A percentile compares a stretch with the other conserved stretches of the same genome.
Evolutionary conservation across 2,113 vertebrate species (phyloP).

Genomic region (Megalops atlanticus): DNA sequence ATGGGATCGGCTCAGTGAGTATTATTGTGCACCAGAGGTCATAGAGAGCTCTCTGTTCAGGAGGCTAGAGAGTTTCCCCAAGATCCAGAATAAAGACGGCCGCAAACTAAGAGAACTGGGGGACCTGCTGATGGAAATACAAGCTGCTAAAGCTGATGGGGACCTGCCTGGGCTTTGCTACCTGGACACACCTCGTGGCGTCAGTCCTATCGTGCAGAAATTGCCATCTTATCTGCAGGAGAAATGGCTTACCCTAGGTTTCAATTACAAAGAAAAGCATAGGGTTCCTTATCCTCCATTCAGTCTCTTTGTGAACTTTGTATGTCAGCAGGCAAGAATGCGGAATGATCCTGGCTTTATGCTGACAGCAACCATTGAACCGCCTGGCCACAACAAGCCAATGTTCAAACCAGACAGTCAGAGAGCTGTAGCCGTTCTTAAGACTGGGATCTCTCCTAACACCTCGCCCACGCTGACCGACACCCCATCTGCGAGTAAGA

Average conservation of each 20-base stretch:
- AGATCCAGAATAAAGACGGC: background rate
- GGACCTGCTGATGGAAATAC: background rate
- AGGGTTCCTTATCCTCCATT: conserved; percentile 22
- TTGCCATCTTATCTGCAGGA: conserved; percentile 27
- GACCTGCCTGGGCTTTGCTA: conserved; percentile 11
- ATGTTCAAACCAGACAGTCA: background rate
- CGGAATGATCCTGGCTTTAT: conserved; percentile 9
- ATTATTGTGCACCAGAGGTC: background rate
- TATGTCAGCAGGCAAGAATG: background rate
- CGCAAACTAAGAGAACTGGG: background rate
- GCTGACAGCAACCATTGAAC: too few relatives aligned
- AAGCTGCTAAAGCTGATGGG: background rate
- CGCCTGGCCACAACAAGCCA: too few relatives aligned
- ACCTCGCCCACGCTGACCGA: too few relatives aligned
- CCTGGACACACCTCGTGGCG: conserved; percentile 19
- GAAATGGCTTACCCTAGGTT: background rate
- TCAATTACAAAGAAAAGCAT: conserved; percentile 16
- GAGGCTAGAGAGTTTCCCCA: background rate
- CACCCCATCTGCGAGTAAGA: too few relatives aligned
- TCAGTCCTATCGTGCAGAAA: conserved; percentile 25
- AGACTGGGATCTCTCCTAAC: background rate
- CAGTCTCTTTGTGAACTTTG: background rate
- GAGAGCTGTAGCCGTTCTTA: background rate
- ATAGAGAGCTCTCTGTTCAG: background rate
- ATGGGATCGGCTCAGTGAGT: background rate